phyloP scores from a whole-genome alignment of 35 echinoderm and acorn worm species.

The Eucidaris tribuloides region DNA sequence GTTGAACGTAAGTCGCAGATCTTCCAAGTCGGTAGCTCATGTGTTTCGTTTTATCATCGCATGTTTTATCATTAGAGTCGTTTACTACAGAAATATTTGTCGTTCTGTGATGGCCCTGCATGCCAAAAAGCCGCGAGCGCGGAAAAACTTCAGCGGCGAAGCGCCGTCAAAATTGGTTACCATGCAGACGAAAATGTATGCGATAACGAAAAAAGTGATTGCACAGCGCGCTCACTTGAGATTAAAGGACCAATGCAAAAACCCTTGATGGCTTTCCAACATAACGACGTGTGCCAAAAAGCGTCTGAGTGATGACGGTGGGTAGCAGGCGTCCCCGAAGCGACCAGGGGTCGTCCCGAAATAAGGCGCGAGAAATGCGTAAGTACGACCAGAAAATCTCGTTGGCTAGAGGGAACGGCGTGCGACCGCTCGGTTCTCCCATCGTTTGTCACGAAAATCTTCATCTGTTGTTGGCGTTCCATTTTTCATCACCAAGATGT shows the following conservation, averaged over 20 bases:
- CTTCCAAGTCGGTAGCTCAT: conserved; percentile 85
- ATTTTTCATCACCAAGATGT: conserved; percentile 95
- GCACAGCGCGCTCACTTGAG: conserved; percentile 20
- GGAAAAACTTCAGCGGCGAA: conserved; percentile 20
- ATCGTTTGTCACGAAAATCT: conserved; percentile 82
- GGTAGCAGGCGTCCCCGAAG: not conserved
- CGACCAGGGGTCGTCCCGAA: not conserved
- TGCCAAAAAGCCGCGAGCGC: conserved; percentile 28
- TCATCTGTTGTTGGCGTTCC: conserved; percentile 94
- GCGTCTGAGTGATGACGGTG: conserved; percentile 10
- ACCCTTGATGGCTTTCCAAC: conserved; percentile 1
- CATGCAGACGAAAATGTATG: conserved; percentile 24
- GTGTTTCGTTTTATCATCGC: conserved; percentile 89
- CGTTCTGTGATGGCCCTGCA: conserved; percentile 74
- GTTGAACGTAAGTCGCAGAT: conserved; percentile 84
- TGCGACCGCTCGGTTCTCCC: conserved; percentile 78
- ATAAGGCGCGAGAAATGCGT: not conserved
- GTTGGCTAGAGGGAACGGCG: conserved; percentile 85
- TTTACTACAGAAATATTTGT: conserved; percentile 98
- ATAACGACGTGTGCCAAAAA: conserved; percentile 12
- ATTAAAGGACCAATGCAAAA: conserved; percentile 32
- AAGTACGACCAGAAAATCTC: conserved; percentile 75
- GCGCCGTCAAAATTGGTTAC: conserved; percentile 9
- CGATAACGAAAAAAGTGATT: conserved; percentile 11
- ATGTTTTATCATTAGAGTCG: conserved; percentile 84